Percentiles rank a stretch among this genome's conserved stretches.
phyloP scores from a whole-genome alignment of 2,797 vertebrate genomes.

The Anguilla obscura region DNA sequence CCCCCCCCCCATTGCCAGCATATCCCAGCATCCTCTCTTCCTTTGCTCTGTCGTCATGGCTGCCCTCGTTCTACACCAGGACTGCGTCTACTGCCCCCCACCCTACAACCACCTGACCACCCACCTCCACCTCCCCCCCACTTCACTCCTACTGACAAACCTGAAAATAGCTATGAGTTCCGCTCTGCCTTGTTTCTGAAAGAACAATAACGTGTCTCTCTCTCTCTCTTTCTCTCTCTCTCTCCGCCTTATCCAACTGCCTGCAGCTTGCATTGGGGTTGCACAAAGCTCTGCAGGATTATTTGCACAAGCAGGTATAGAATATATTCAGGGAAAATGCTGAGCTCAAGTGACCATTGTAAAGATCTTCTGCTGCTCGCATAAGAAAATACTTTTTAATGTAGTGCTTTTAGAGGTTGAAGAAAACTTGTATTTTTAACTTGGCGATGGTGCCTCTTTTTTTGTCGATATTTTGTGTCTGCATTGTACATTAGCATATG shows the following conservation, averaged over 20 bases:
- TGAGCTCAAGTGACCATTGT: background rate
- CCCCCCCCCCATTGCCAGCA: background rate
- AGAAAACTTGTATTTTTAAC: background rate
- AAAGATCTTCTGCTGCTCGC: background rate
- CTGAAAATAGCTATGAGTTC: background rate
- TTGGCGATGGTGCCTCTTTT: background rate
- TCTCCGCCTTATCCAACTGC: background rate
- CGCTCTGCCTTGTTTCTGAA: background rate
- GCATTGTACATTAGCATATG: background rate
- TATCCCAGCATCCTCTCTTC: slow-evolving; percentile 32
- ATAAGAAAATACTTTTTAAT: background rate
- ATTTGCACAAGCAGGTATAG: background rate
- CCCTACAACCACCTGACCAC: too few species aligned
- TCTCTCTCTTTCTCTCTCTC: background rate
- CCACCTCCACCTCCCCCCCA: background rate
- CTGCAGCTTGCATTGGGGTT: background rate
- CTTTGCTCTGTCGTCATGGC: slow-evolving; percentile 51
- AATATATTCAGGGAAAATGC: background rate
- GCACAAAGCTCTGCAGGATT: background rate
- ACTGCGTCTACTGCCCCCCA: background rate
- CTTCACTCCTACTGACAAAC: background rate
- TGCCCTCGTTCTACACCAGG: slow-evolving; percentile 1
- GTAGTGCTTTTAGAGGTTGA: background rate
- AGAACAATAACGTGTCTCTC: background rate
- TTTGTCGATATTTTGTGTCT: background rate